Evolutionary conservation across 2,113 vertebrate genomes (phyloP).

Genomic region (Oceanites oceanicus): DNA sequence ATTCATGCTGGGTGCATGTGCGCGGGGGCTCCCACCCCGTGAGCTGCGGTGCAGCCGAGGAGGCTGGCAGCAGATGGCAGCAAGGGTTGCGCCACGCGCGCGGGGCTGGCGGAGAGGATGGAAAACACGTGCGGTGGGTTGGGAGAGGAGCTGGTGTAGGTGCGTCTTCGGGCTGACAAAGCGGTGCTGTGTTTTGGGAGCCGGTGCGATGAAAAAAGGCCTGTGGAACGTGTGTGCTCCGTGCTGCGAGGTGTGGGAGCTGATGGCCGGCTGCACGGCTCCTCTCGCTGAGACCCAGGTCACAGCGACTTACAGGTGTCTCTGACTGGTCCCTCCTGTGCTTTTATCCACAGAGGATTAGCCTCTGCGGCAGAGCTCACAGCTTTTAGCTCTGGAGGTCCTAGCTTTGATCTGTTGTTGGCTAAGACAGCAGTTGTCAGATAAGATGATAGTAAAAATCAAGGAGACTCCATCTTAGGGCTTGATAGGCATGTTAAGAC

Average conservation of each 20-base stretch:
- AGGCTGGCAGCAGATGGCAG: not conserved
- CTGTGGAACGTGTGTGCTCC: not conserved
- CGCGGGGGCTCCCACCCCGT: rapidly evolving
- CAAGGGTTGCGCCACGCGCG: not conserved
- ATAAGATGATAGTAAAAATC: not conserved
- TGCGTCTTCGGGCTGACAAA: rapidly evolving
- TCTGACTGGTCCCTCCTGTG: rapidly evolving
- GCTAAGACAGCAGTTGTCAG: not conserved
- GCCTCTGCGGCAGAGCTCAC: not conserved
- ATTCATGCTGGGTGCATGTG: not conserved
- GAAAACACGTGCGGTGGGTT: rapidly evolving
- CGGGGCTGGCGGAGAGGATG: rapidly evolving
- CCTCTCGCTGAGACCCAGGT: not conserved
- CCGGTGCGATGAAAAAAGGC: not conserved
- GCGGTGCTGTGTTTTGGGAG: rapidly evolving
- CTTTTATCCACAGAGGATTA: not conserved
- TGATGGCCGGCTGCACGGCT: not conserved
- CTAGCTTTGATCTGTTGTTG: not conserved
- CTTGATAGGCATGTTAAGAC: not conserved
- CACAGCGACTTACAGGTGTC: rapidly evolving
- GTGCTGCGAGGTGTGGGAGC: rapidly evolving
- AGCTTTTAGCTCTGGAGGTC: not conserved
- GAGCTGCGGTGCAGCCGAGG: not conserved
- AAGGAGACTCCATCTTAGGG: not conserved
- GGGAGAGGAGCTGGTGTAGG: not conserved